Base-by-base conservation (phyloP, 2,888 invertebrate species). In the Trisateles emortualis region DNA sequence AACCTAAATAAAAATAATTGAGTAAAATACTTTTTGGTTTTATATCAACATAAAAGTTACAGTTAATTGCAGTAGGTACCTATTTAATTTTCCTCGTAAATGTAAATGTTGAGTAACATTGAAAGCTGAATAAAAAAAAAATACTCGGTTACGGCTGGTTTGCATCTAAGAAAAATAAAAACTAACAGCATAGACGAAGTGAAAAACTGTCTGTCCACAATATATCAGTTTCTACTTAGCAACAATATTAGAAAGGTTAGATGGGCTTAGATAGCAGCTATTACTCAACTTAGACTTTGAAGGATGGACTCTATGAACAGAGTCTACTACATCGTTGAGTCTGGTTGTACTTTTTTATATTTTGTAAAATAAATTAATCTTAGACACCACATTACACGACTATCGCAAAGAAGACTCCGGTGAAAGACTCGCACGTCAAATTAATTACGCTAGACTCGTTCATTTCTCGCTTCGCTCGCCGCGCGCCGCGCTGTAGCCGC, bases 171-270 rank as follows among this genome's bases (percentile, higher is more conserved):
- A 19, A 39, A 48, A 40, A 33, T 35, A 48, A 35, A 33, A 17
- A 42, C n/a, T 41, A 26, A 17, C 16, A 49, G 6, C 22, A 8
- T 8, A 29, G 17, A 42, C 33, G 26, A 26, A 36, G 41, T 29
- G 40, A 49, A 47, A 49, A 41, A 42, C 35, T 48, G 29, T 16
- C 41, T 35, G 43, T 19, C 17, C 48, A 55, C 40, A 59, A 57
- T n/a, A 61, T 65, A 65, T 61, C 54, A 50, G 52, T 55, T 54
- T 61, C 56, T 57, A 47, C 56, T 35, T 51, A 61, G 32, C 52
- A 48, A 42, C 47, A 50, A 42, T 52, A 50, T 47, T 52, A 43
- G 59, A 65, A 59, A 57, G 61, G 53, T 52, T 47, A 55, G 56
- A 50, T 54, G n/a, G n/a, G n/a, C 33, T 32, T 38, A 29, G 36